Evolutionary conservation across 2,888 invertebrate species (phyloP), one percentile per base, ranked within the genome.

Genomic region (Drosophila incognita): DNA sequence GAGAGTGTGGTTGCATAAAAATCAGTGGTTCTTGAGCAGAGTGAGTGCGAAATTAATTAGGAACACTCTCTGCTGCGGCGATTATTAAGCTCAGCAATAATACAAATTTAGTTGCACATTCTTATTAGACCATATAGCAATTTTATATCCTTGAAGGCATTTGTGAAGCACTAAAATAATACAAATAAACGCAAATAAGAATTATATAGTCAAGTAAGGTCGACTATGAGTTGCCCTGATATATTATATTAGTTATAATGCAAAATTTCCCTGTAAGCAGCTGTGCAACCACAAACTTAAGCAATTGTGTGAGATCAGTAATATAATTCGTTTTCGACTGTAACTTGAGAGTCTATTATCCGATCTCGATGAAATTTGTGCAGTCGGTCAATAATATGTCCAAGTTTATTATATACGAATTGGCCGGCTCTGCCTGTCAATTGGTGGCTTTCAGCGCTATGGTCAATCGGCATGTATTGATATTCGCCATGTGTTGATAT

Each of bases 21-120:
- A 87, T 89, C 89, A 77, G 77, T 80, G 84, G 49, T 31, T 68
- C 21, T 56, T 54, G 7, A 40, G 35, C 13, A 58, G 59, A 87
- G 51, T 67, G 82, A 69, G 70, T 75, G 82, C 75, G 64, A 89
- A 84, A 84, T 87, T 85, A 85, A 85, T 89, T 89, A 82, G 51
- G 68, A 79, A 52, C 70, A 57, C 35, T 38, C 71, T 73, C 35
- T 35, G 15, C 56, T 56, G 35, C 57, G 15, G 42, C 38, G 52
- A 62, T 63, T 71, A 48, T 71, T 71, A 27, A 21, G 38, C 42
- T 42, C 6, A 1, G 29, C 18, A 15, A 24, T 2, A 40, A 35
- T n/a, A 49, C 6, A 24, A 69, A 54, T n/a, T 6, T 21, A 8
- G 13, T 21, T 2, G 6, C 29, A 36, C 35, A n/a, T 42, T 21